Base-by-base conservation (phyloP, 2,888 invertebrate genomes). In the Meloe dianella region DNA sequence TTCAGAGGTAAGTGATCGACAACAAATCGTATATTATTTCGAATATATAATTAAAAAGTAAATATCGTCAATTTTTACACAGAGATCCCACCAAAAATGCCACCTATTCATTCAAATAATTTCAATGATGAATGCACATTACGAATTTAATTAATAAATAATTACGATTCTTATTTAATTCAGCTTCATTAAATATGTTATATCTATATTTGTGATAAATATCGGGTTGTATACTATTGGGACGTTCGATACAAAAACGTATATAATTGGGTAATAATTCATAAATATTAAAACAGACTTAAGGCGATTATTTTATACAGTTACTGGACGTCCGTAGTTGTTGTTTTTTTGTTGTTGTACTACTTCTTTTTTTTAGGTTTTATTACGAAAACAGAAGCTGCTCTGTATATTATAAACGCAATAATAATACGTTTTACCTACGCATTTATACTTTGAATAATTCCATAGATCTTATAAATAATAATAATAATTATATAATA, bases 401-500 rank as follows among this genome's bases (percentile, higher is more conserved):
- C n/a, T n/a, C n/a, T n/a, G 47, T 47, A 47, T 47, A 22, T 20
- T 20, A 41, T 47, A 41, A 27, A 17, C 20, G 20, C 32, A 58
- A 58, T 60, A 60, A 60, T 60, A 17, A 60, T 60, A 60, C 60
- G 60, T 57, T 57, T 60, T 38, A 38, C 60, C 60, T 35, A 41
- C 60, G 60, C 41, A 60, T 60, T 24, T 60, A 60, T 4, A 47
- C 9, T 20, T 47, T 47, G 47, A 60, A 60, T 61, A 58, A 58
- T 58, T 58, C n/a, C 58, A 58, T 58, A 22, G 6, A 29, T 57
- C 20, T 56, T 56, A 20, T 47, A 38, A 47, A 47, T 47, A 60
- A 41, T 60, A 32, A 57, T 57, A 38, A 27, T 41, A 47, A 60
- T 54, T 60, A 64, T 51, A n/a, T n/a, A n/a, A n/a, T n/a, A 17